Evolutionary conservation across 2,113 vertebrate genomes (phyloP).

Genomic region (Triplophysa rosa): DNA sequence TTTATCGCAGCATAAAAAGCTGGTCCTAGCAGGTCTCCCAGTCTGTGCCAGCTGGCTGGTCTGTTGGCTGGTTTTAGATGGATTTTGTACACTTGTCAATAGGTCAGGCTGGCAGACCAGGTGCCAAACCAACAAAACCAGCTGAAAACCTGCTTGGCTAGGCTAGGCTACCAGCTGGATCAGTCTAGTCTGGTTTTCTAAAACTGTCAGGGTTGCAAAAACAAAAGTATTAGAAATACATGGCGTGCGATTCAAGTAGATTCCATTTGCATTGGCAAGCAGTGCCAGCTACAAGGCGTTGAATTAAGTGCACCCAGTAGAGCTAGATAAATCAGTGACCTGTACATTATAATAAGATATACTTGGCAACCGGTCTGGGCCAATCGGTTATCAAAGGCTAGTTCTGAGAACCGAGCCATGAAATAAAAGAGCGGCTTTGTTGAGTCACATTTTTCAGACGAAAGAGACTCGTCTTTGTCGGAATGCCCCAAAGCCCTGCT

Average conservation of each 20-base stretch:
- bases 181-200: not conserved
- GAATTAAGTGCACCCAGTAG: not conserved
- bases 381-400: conserved; percentile 22
- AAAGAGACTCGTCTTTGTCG: conserved; percentile 5
- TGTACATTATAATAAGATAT: not conserved
- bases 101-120: no score
- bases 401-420: conserved; percentile 18
- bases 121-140: no score
- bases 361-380: conserved; percentile 12
- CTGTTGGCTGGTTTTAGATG: no score
- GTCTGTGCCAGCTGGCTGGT: no score
- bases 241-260: not conserved
- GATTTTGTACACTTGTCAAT: no score
- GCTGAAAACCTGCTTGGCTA: no score
- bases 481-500: conserved; percentile 14
- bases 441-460: conserved; percentile 12
- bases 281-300: not conserved
- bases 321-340: not conserved
- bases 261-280: not conserved
- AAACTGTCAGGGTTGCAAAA: not conserved
- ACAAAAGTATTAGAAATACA: conserved; percentile 6
- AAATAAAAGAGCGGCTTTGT: conserved; percentile 33
- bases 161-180: not conserved
- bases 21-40: no score
- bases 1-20: no score